phyloP scores from a whole-genome alignment of 2,113 vertebrate species.

The Cyprinodon brontotheroides region DNA sequence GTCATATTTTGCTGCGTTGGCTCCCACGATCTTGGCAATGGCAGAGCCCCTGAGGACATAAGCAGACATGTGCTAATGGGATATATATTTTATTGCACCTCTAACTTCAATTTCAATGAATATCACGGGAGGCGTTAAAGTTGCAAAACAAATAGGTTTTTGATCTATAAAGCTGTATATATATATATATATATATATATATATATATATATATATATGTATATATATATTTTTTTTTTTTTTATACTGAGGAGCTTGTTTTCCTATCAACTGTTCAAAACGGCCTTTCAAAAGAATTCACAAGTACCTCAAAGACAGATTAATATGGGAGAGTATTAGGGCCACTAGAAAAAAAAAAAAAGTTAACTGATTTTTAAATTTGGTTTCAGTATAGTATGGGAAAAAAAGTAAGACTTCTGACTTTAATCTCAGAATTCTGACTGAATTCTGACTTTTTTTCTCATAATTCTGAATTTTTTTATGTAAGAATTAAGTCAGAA shows the following conservation, averaged over 20 bases:
- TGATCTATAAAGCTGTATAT: neutral
- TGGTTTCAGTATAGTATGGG: too few relatives aligned
- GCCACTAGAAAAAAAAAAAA: too few relatives aligned
- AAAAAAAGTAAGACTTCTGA: too few relatives aligned
- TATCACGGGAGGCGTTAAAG: neutral
- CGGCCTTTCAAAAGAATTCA: neutral
- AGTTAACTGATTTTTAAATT: too few relatives aligned
- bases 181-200: neutral
- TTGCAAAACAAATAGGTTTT: neutral
- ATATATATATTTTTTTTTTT: neutral
- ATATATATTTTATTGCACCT: neutral
- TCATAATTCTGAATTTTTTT: too few relatives aligned
- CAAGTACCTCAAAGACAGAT: too few relatives aligned
- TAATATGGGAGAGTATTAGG: too few relatives aligned
- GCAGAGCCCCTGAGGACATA: slow-evolving; percentile 88
- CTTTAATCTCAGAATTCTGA: too few relatives aligned
- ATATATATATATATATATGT: neutral
- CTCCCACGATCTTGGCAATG: slow-evolving; percentile 94
- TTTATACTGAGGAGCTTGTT: neutral
- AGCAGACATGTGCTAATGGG: neutral
- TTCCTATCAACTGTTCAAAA: neutral
- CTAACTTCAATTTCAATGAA: too few relatives aligned
- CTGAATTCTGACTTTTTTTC: too few relatives aligned
- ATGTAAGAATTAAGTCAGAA: too few relatives aligned
- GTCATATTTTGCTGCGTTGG: slow-evolving; percentile 84